These are phyloP conservation scores for Diachasma alloeum DNA, from an alignment of 1,140 invertebrate genomes.

Conservation along the genomic window DNA sequence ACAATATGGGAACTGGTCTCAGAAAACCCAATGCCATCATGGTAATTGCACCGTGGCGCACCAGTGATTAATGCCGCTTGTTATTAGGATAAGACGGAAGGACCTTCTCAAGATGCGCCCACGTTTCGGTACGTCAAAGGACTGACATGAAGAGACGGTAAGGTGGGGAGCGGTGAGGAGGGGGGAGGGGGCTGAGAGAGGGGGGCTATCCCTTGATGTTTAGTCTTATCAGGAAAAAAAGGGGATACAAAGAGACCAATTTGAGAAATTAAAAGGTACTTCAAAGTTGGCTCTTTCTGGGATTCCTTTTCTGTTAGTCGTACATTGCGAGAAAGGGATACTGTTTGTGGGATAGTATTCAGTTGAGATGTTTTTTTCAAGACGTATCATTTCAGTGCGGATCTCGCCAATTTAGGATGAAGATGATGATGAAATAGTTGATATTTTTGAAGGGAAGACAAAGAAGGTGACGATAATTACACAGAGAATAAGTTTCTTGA, in stretches of 20 bases:
- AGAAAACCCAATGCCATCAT: constrained; percentile 44
- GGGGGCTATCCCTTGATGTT: not conserved
- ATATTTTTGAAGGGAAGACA: too few relatives aligned
- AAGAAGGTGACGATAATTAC: too few relatives aligned
- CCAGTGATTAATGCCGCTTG: constrained; percentile 51
- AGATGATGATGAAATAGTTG: too few relatives aligned
- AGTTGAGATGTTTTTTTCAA: too few relatives aligned
- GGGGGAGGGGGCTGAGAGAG: too few relatives aligned
- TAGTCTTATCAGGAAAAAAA: not conserved
- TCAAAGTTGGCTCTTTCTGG: not conserved
- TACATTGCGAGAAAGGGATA: not conserved
- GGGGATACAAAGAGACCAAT: constrained; percentile 1
- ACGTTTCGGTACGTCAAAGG: constrained; percentile 33
- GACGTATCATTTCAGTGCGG: too few relatives aligned
- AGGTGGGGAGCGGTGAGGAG: too few relatives aligned
- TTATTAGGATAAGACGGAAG: constrained; percentile 50
- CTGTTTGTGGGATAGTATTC: too few relatives aligned
- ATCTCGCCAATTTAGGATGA: too few relatives aligned
- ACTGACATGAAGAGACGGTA: not conserved
- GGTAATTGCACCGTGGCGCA: constrained; percentile 48
- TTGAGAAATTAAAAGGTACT: not conserved
- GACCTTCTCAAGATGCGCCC: constrained; percentile 38
- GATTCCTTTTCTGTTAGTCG: not conserved
- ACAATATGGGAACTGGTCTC: not conserved
- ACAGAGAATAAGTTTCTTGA: too few relatives aligned